Percentiles rank a stretch among this genome's conserved stretches.
Conservation (phyloP, 2,888 invertebrate species). For the Metacarcinus magister region DNA sequence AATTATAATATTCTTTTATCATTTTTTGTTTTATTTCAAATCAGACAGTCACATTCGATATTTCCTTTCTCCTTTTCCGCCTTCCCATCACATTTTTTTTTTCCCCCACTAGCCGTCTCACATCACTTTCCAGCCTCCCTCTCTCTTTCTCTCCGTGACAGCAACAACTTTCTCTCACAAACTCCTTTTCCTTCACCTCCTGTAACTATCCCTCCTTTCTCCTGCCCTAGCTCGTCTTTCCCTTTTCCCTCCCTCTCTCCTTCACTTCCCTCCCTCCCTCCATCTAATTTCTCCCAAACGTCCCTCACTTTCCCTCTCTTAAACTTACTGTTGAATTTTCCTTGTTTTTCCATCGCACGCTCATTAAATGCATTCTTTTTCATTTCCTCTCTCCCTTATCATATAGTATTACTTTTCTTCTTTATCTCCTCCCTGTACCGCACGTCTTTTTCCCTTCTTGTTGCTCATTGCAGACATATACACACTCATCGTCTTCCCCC, state of each 20-base stretch:
- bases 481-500: not conserved
- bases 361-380: too few relatives aligned
- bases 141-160: not conserved
- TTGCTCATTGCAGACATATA: not conserved
- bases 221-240: not conserved
- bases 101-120: not conserved
- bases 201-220: not conserved
- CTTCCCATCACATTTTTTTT: not conserved
- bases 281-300: too few relatives aligned
- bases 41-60: too few relatives aligned
- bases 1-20: too few relatives aligned
- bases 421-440: not conserved
- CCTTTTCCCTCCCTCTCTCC: not conserved
- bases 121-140: not conserved
- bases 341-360: too few relatives aligned
- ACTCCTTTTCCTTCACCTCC: not conserved
- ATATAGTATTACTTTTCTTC: not conserved
- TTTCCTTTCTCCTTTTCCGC: not conserved
- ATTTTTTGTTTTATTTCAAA: too few relatives aligned
- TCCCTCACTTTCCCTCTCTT: not conserved
- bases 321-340: not conserved
- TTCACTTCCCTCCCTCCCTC: not conserved
- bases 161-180: not conserved
- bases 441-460: not conserved
- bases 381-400: not conserved